Conservation (phyloP, 2,888 invertebrate species). For the Cremastinae sp. region DNA sequence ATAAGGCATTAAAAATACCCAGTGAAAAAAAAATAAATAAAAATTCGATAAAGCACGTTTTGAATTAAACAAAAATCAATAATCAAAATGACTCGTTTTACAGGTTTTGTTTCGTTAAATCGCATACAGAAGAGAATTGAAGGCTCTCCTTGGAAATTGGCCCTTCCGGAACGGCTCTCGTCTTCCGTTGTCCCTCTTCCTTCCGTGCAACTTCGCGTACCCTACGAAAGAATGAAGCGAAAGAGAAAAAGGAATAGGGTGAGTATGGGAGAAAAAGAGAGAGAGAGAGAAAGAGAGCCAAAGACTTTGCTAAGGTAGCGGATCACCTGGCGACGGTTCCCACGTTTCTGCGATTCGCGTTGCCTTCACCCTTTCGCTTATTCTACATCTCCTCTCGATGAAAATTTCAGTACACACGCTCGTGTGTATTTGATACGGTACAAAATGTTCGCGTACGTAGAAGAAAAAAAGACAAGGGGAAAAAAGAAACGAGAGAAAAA, state of each 20-base stretch:
- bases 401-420: slow-evolving; percentile 49
- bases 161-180: slow-evolving; percentile 68
- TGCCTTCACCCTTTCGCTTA: slow-evolving; percentile 71
- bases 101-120: slow-evolving; percentile 2
- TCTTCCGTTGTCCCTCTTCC: slow-evolving; percentile 64
- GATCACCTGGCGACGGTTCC: slow-evolving; percentile 80
- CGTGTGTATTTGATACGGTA: slow-evolving; percentile 53
- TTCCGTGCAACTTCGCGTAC: slow-evolving; percentile 52
- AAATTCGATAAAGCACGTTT: background rate
- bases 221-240: slow-evolving; percentile 10
- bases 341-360: slow-evolving; percentile 79
- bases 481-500: slow-evolving; percentile 53
- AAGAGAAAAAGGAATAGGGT: slow-evolving; percentile 7
- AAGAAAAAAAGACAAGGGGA: background rate
- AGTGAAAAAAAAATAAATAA: background rate
- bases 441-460: slow-evolving; percentile 12
- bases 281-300: slow-evolving; percentile 30
- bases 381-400: slow-evolving; percentile 62
- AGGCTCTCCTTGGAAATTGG: slow-evolving; percentile 6
- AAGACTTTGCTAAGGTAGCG: slow-evolving; percentile 60
- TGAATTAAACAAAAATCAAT: background rate
- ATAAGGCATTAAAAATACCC: background rate
- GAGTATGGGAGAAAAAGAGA: slow-evolving; percentile 49
- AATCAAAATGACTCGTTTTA: background rate
- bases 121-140: background rate